A percentile compares a stretch with the other conserved stretches of the same genome.
Conservation (phyloP, 2,113 vertebrate species). For the Pollachius pollachius region DNA sequence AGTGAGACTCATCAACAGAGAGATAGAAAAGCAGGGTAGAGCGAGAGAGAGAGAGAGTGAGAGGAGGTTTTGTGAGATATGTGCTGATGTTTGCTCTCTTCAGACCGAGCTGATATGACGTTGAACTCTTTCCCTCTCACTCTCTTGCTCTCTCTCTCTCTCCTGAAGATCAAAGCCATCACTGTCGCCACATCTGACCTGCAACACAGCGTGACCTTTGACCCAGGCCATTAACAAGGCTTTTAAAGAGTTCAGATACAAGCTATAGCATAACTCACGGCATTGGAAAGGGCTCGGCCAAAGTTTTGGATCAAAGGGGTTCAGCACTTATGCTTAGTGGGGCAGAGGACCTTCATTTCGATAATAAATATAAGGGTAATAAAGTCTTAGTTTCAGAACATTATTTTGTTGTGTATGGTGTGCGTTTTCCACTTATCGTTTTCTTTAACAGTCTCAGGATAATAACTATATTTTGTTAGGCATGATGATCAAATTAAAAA, state of each 20-base stretch:
- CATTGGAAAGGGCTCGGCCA: no score
- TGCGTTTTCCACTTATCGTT: no score
- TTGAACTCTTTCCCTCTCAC: slow-evolving; percentile 24
- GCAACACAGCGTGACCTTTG: slow-evolving; percentile 12
- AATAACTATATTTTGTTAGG: no score
- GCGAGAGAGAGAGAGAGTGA: background rate
- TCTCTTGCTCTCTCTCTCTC: no score
- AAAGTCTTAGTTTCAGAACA: no score
- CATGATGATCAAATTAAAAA: no score
- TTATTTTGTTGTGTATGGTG: no score
- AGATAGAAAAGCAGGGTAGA: slow-evolving; percentile 12
- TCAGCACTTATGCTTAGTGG: no score
- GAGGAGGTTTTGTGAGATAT: slow-evolving; percentile 41
- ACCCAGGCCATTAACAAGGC: slow-evolving; percentile 24
- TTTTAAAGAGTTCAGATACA: slow-evolving; percentile 15
- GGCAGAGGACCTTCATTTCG: no score
- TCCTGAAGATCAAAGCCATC: slow-evolving; percentile 31
- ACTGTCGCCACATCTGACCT: slow-evolving; percentile 21
- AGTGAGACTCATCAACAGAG: background rate
- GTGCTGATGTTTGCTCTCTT: slow-evolving; percentile 33
- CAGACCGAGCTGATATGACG: slow-evolving; percentile 36
- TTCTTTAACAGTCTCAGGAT: no score
- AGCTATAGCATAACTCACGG: background rate
- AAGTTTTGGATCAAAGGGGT: no score
- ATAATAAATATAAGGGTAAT: no score